Conservation (phyloP, 2,797 vertebrate genomes). For the Dromococcyx pavoninus region DNA sequence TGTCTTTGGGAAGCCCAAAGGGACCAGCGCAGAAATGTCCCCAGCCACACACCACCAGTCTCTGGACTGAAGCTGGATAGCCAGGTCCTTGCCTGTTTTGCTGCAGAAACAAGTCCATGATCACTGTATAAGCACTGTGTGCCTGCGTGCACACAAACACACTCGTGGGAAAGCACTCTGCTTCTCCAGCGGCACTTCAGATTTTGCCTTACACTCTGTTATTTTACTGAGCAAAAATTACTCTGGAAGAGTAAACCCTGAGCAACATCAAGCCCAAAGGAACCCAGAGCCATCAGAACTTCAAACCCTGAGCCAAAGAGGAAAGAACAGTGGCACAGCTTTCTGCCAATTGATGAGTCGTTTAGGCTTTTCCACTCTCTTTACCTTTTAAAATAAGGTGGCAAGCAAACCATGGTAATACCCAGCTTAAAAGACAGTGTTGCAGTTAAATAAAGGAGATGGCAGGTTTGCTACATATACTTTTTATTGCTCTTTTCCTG, state of each 20-base stretch:
- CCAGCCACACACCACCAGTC: neutral
- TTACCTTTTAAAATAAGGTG: constrained; percentile 45
- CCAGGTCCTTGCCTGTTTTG: neutral
- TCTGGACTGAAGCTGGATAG: neutral
- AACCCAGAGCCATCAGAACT: neutral
- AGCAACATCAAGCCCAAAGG: neutral
- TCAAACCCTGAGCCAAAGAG: neutral
- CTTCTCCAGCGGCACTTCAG: neutral
- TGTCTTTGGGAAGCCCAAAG: neutral
- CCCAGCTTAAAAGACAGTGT: constrained; percentile 24
- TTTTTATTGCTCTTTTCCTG: neutral
- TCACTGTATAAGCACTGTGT: fast-evolving
- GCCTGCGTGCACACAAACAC: neutral
- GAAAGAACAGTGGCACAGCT: neutral
- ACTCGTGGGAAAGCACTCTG: fast-evolving
- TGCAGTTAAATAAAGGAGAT: neutral
- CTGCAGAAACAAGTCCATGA: neutral
- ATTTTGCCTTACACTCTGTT: neutral
- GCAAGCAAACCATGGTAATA: constrained; percentile 39
- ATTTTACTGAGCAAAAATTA: neutral
- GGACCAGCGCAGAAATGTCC: too few species aligned
- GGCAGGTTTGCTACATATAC: neutral
- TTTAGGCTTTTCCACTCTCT: neutral
- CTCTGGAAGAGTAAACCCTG: neutral
- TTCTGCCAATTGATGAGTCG: constrained; percentile 32